A percentile compares a stretch with the other conserved stretches of the same genome.
phyloP scores from a whole-genome alignment of 2,113 vertebrate genomes.

The Engystomops pustulosus region DNA sequence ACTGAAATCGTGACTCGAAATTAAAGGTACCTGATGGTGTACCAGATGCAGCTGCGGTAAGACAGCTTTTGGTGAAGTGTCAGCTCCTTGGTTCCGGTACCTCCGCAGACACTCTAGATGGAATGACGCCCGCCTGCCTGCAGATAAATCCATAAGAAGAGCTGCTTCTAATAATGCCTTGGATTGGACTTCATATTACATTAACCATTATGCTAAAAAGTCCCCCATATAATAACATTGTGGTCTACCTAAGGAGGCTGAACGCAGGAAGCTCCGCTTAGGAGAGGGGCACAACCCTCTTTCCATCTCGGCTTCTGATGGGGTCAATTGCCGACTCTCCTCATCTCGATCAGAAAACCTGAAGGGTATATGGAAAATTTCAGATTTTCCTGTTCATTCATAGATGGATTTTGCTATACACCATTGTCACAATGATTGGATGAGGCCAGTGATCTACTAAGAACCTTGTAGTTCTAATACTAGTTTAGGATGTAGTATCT shows the following conservation, averaged over 20 bases:
- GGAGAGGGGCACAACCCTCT: conserved; percentile 80
- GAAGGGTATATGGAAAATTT: conserved; percentile 61
- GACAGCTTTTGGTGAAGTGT: conserved; percentile 91
- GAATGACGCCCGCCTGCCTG: conserved; percentile 94
- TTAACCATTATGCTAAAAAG: neutral
- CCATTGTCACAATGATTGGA: neutral
- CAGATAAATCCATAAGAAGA: conserved; percentile 46
- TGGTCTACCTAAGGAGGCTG: conserved; percentile 87
- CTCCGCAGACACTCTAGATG: conserved; percentile 94
- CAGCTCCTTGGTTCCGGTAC: conserved; percentile 79
- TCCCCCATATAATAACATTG: neutral
- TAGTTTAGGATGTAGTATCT: neutral
- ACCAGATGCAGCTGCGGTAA: conserved; percentile 88
- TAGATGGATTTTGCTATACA: neutral
- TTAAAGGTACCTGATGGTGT: conserved; percentile 87
- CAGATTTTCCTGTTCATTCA: neutral
- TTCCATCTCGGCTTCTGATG: conserved; percentile 79
- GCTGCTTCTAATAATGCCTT: neutral
- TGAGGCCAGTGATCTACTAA: too few species aligned
- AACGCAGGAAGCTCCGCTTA: conserved; percentile 89
- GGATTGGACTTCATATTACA: neutral
- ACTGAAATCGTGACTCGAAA: too few species aligned
- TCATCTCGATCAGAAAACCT: conserved; percentile 92
- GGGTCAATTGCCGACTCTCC: conserved; percentile 88
- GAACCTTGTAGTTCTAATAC: too few species aligned